A percentile compares a stretch with the other conserved stretches of the same genome.
These are phyloP conservation scores for Triplophysa yarkandensis DNA, from an alignment of 2,797 vertebrate species.

Conservation along the genomic window DNA sequence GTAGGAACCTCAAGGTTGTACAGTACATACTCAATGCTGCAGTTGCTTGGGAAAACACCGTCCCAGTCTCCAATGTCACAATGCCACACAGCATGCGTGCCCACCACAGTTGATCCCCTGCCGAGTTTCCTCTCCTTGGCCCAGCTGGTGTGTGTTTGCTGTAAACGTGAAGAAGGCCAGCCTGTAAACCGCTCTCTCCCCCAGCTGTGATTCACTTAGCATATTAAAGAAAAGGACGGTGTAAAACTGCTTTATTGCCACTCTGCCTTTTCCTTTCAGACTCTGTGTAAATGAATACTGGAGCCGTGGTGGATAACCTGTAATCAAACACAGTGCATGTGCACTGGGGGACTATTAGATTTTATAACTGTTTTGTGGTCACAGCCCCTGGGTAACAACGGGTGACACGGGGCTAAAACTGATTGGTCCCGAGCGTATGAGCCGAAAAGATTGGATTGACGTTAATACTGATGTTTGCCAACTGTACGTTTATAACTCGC, in stretches of 20 bases:
- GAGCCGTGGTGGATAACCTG: constrained; percentile 41
- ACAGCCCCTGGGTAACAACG: constrained; percentile 13
- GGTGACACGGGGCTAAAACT: neutral
- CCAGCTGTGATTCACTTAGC: constrained; percentile 62
- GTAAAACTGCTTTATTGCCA: constrained; percentile 57
- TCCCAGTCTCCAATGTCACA: constrained; percentile 37
- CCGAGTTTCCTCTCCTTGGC: constrained; percentile 43
- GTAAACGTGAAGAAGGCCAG: constrained; percentile 46
- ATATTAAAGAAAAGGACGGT: constrained; percentile 58
- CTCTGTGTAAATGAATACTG: constrained; percentile 46
- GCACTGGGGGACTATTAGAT: constrained; percentile 43
- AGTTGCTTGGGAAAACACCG: constrained; percentile 4
- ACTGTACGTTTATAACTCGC: neutral
- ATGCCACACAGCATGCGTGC: constrained; percentile 54
- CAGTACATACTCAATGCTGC: constrained; percentile 20
- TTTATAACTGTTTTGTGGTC: constrained; percentile 54
- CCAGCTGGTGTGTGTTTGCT: constrained; percentile 61
- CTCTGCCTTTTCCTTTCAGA: constrained; percentile 49
- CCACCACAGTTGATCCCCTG: constrained; percentile 45
- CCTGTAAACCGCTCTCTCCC: constrained; percentile 45
- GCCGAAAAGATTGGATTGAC: constrained; percentile 4
- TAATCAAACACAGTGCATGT: constrained; percentile 49
- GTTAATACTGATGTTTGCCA: neutral
- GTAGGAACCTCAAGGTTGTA: constrained; percentile 21
- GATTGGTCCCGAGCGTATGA: neutral